Evolutionary conservation across 2,888 invertebrate species (phyloP).

Genomic region (Petrolisthes manimaculis): DNA sequence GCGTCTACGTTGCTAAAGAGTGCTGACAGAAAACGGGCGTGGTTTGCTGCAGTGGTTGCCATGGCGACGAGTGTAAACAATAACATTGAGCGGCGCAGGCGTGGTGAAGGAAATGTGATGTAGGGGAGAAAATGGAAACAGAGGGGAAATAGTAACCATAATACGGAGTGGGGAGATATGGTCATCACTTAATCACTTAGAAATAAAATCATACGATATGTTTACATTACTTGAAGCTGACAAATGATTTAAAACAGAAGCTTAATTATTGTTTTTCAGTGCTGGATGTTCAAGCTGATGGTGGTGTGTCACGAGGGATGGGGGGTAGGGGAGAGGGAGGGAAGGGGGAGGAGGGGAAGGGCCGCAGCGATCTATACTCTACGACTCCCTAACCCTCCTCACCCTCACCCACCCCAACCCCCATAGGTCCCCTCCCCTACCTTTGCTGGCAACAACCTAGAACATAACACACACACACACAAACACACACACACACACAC

Average conservation of each 20-base stretch:
- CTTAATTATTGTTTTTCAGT: too few species aligned
- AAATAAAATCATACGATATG: too few species aligned
- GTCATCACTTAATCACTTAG: too few species aligned
- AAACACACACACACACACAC: slow-evolving; percentile 4
- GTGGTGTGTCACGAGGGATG: not conserved
- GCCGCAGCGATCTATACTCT: slow-evolving; percentile 5
- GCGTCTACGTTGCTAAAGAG: not conserved
- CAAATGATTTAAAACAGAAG: too few species aligned
- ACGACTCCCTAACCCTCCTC: not conserved
- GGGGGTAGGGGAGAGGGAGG: not conserved
- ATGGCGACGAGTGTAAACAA: slow-evolving; percentile 3
- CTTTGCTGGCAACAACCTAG: not conserved
- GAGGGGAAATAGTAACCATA: not conserved
- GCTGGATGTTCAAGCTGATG: too few species aligned
- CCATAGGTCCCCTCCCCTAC: not conserved
- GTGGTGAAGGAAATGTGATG: not conserved
- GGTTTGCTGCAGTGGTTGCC: slow-evolving; percentile 11
- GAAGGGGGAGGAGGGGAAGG: not conserved
- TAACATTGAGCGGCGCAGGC: slow-evolving; percentile 9
- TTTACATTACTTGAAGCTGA: too few species aligned
- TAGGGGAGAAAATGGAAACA: not conserved
- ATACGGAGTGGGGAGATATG: not conserved
- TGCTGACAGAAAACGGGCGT: not conserved
- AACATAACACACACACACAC: not conserved
- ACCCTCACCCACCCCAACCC: not conserved